These are phyloP conservation scores for Nemotelus nigrinus DNA, from an alignment of 2,888 invertebrate species.

Conservation along the genomic window DNA sequence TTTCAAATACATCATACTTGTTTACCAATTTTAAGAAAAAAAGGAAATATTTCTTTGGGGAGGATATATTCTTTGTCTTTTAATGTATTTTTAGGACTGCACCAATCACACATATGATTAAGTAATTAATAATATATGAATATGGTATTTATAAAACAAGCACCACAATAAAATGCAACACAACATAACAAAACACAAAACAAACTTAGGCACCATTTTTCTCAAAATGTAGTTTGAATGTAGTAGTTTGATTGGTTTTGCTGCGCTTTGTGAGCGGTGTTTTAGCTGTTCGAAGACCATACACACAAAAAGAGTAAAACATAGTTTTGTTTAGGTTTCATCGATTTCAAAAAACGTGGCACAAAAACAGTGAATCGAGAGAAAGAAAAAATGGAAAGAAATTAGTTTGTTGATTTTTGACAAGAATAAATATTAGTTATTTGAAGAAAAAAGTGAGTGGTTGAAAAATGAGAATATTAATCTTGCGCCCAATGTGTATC, in stretches of 20 bases:
- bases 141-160: too few species aligned
- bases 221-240: slow-evolving; percentile 54
- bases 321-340: slow-evolving; percentile 41
- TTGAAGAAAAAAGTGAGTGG: neutral
- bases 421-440: neutral
- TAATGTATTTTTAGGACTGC: too few species aligned
- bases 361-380: slow-evolving; percentile 14
- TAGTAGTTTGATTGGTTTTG: slow-evolving; percentile 53
- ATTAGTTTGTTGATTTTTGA: neutral
- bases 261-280: slow-evolving; percentile 53
- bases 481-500: too few species aligned
- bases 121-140: too few species aligned
- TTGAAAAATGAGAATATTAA: neutral
- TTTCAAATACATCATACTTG: too few species aligned
- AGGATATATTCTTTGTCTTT: too few species aligned
- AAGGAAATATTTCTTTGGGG: too few species aligned
- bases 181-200: slow-evolving; percentile 28
- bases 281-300: slow-evolving; percentile 50
- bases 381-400: slow-evolving; percentile 40
- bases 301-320: slow-evolving; percentile 26
- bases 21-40: too few species aligned
- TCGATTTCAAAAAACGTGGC: slow-evolving; percentile 48
- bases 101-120: too few species aligned
- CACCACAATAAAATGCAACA: slow-evolving; percentile 25
- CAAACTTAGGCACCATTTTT: slow-evolving; percentile 54